Percentiles rank a stretch among this genome's conserved stretches.
phyloP scores from a whole-genome alignment of 2,113 vertebrate species.

The Paramisgurnus dabryanus region DNA sequence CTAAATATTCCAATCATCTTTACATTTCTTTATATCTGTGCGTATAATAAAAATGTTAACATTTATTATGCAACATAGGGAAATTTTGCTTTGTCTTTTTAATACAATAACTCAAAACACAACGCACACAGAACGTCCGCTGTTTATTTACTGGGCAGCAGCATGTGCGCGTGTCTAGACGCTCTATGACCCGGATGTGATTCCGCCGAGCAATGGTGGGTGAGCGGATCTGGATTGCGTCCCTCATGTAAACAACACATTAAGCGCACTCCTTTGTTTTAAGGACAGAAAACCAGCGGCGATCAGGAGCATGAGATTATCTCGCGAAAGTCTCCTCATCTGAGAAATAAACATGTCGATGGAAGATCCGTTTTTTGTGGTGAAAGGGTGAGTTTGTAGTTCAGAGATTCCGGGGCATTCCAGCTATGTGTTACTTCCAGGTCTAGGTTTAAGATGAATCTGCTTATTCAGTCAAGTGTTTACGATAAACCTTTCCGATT shows the following conservation, averaged over 20 bases:
- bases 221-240: not conserved
- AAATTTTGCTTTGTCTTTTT: slow-evolving; percentile 7
- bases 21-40: not conserved
- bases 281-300: not conserved
- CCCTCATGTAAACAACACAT: slow-evolving; percentile 53
- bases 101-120: slow-evolving; percentile 12
- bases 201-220: slow-evolving; percentile 39
- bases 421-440: not conserved
- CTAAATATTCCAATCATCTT: too few relatives aligned
- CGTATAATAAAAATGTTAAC: too few relatives aligned
- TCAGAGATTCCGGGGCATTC: slow-evolving; percentile 1
- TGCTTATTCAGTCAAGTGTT: not conserved
- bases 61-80: too few relatives aligned
- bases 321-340: slow-evolving; percentile 1
- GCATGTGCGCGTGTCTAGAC: not conserved
- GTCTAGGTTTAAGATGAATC: not conserved
- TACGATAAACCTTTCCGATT: not conserved
- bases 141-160: not conserved
- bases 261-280: not conserved
- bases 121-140: not conserved
- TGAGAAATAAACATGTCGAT: slow-evolving; percentile 83
- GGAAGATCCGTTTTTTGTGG: slow-evolving; percentile 98
- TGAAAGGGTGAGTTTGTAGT: slow-evolving; percentile 86
- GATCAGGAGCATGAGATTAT: slow-evolving; percentile 50
- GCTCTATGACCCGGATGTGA: slow-evolving; percentile 54